phyloP scores from a whole-genome alignment of 2,113 vertebrate genomes.

The Microcebus tavaratra region DNA sequence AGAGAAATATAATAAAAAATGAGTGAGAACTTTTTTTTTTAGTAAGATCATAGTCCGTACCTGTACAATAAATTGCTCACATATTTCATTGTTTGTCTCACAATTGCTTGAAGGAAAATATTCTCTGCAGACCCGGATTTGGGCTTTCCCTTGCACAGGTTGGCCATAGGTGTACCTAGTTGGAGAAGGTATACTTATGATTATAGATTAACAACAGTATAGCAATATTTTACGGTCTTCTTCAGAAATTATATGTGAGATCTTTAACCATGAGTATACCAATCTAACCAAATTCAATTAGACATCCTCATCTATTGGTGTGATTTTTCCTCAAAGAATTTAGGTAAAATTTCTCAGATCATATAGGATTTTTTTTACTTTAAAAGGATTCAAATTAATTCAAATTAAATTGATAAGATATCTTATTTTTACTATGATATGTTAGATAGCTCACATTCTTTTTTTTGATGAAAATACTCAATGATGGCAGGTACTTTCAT shows the following conservation, averaged over 20 bases:
- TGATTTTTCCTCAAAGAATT: background rate
- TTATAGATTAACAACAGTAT: background rate
- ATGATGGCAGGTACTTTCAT: background rate
- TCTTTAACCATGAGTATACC: background rate
- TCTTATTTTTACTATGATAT: background rate
- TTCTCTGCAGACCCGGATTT: conserved; percentile 76
- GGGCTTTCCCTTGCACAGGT: conserved; percentile 78
- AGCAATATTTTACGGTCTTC: background rate
- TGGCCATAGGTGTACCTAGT: conserved; percentile 84
- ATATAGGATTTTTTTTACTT: background rate
- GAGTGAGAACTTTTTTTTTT: no score
- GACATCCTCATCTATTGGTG: background rate
- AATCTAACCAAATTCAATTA: background rate
- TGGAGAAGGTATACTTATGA: background rate
- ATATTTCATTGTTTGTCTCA: conserved; percentile 65
- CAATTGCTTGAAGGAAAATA: conserved; percentile 63
- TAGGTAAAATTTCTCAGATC: background rate
- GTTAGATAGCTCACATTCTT: background rate
- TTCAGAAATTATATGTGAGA: background rate
- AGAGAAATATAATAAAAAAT: background rate
- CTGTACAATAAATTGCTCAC: conserved; percentile 73
- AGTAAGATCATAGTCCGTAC: conserved; percentile 67
- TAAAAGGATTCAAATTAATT: background rate
- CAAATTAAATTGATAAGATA: background rate
- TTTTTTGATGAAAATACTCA: background rate